Percentiles rank a stretch among this genome's conserved stretches.
These are phyloP conservation scores for Trichogramma evanescens DNA, from an alignment of 2,888 invertebrate species.

Conservation along the genomic window DNA sequence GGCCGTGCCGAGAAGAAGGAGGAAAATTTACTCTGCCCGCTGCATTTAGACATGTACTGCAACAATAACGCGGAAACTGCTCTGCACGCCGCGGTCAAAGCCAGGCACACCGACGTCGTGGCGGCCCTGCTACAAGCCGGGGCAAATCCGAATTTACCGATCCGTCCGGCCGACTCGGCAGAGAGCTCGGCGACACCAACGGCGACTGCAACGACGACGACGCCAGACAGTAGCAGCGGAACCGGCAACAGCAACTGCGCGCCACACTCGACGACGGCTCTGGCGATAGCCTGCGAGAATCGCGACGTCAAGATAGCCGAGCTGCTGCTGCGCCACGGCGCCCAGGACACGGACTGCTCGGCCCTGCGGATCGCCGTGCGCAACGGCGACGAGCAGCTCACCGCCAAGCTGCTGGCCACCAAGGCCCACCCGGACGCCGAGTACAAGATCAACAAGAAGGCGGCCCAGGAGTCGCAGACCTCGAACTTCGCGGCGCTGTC, in stretches of 20 bases:
- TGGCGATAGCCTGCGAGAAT: conserved; percentile 65
- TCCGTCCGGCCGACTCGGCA: conserved; percentile 48
- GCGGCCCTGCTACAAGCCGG: conserved; percentile 66
- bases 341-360: conserved; percentile 77
- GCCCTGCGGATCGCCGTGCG: conserved; percentile 72
- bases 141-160: conserved; percentile 71
- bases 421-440: conserved; percentile 88
- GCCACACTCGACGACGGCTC: conserved; percentile 46
- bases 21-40: conserved; percentile 58
- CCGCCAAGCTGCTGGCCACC: conserved; percentile 76
- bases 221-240: conserved; percentile 23
- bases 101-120: conserved; percentile 66
- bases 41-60: conserved; percentile 68
- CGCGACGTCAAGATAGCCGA: conserved; percentile 68
- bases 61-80: conserved; percentile 75
- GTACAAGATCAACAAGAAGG: conserved; percentile 84
- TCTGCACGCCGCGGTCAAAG: conserved; percentile 73
- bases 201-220: too few relatives aligned
- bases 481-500: conserved; percentile 53
- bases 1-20: conserved; percentile 50
- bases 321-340: conserved; percentile 70
- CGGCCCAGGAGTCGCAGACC: conserved; percentile 61
- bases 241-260: too few relatives aligned
- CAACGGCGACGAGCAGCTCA: conserved; percentile 67
- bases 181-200: conserved; percentile 33